A percentile compares a stretch with the other conserved stretches of the same genome.
phyloP scores from a whole-genome alignment of 2,888 invertebrate genomes.

The Hylaea fasciaria region DNA sequence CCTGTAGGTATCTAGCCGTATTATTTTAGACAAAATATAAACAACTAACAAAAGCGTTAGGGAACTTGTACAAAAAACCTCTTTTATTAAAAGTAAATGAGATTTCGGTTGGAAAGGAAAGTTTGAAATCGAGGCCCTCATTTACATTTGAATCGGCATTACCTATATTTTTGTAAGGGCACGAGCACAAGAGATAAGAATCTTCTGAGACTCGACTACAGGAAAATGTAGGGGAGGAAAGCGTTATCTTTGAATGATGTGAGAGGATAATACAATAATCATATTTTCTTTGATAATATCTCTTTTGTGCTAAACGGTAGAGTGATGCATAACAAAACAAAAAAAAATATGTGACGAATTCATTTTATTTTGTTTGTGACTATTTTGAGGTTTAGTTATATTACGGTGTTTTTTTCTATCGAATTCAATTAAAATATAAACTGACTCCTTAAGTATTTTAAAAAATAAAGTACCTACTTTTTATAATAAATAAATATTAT shows the following conservation, averaged over 20 bases:
- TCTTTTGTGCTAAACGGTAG: neutral
- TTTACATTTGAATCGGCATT: conserved; percentile 81
- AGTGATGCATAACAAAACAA: neutral
- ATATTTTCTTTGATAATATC: conserved; percentile 23
- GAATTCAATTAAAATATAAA: too few relatives aligned
- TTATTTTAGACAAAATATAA: conserved; percentile 43
- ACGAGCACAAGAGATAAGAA: conserved; percentile 32
- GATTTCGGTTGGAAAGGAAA: conserved; percentile 57
- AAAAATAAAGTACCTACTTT: too few relatives aligned
- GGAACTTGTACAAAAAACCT: conserved; percentile 51
- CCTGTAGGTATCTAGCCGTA: conserved; percentile 14
- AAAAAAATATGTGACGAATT: too few relatives aligned
- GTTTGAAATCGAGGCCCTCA: conserved; percentile 71
- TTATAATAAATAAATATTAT: too few relatives aligned
- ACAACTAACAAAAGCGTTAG: conserved; percentile 44
- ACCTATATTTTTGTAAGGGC: conserved; percentile 64
- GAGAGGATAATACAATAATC: conserved; percentile 27
- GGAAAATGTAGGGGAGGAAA: conserved; percentile 27
- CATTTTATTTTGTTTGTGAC: too few relatives aligned
- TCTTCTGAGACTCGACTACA: conserved; percentile 19
- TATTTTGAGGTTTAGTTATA: too few relatives aligned
- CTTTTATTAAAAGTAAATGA: conserved; percentile 62
- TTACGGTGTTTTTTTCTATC: too few relatives aligned
- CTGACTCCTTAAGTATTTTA: too few relatives aligned
- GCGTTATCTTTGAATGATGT: conserved; percentile 27